Conservation (phyloP, 2,888 invertebrate species). For the Apodemia zela region DNA sequence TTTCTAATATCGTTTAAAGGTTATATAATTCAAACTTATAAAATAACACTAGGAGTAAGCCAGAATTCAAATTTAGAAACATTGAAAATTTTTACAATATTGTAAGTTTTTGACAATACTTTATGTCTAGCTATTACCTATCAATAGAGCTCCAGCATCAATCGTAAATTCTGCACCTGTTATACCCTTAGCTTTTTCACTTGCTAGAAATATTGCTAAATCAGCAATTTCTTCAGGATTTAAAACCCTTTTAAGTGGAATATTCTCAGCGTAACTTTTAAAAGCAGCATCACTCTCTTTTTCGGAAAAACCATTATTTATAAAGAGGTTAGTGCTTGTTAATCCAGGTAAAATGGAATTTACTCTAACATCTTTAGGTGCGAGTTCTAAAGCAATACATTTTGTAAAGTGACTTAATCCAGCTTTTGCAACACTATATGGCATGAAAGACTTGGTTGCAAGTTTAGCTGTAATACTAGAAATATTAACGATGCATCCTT, state of each 20-base stretch:
- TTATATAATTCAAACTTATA: no score
- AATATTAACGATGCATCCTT: constrained; percentile 33
- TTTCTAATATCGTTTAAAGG: no score
- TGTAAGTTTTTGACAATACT: background rate
- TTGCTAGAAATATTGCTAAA: constrained; percentile 43
- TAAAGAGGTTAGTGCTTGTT: constrained; percentile 56
- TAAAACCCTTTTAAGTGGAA: constrained; percentile 37
- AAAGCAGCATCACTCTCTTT: background rate
- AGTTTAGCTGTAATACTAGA: constrained; percentile 38
- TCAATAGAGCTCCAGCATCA: constrained; percentile 22
- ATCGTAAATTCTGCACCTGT: constrained; percentile 39
- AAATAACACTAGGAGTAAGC: no score
- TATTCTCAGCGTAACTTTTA: constrained; percentile 36
- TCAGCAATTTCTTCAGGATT: constrained; percentile 41
- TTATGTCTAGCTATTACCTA: background rate
- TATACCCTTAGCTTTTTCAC: constrained; percentile 46
- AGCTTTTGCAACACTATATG: constrained; percentile 85
- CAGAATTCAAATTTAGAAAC: no score
- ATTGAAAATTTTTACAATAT: background rate
- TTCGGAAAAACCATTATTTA: constrained; percentile 39
- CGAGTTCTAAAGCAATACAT: constrained; percentile 84
- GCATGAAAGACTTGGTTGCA: constrained; percentile 11
- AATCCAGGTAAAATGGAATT: constrained; percentile 88
- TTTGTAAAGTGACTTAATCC: constrained; percentile 87
- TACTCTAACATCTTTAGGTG: constrained; percentile 79